A percentile compares a stretch with the other conserved stretches of the same genome.
phyloP scores from a whole-genome alignment of 2,113 vertebrate species.

The Protomyctophum bolini region DNA sequence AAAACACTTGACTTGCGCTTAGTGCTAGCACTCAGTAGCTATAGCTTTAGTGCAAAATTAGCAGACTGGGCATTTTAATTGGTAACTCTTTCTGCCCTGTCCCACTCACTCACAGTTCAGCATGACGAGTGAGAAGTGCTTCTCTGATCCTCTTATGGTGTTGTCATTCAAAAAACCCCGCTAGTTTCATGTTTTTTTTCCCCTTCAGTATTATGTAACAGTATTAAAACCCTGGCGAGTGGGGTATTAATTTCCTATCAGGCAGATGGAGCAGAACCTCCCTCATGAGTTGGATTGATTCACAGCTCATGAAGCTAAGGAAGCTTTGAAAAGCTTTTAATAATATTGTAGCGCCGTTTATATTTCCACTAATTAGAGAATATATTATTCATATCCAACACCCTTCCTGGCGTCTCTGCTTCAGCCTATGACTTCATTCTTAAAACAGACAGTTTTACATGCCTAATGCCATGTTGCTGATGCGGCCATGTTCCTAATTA shows the following conservation, averaged over 20 bases:
- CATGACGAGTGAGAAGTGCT: background rate
- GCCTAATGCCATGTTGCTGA: background rate
- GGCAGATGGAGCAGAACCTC: background rate
- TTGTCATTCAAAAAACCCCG: background rate
- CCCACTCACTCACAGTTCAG: background rate
- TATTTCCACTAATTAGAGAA: background rate
- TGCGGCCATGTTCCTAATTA: slow-evolving; percentile 4
- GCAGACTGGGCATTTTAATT: slow-evolving; percentile 3
- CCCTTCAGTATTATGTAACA: slow-evolving; percentile 12
- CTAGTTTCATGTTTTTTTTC: background rate
- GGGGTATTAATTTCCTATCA: background rate
- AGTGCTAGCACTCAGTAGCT: slow-evolving; percentile 30
- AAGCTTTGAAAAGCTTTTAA: background rate
- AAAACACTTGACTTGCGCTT: slow-evolving; percentile 57
- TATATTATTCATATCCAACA: background rate
- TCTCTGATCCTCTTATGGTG: slow-evolving; percentile 10
- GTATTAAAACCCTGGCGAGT: slow-evolving; percentile 13
- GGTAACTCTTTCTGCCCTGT: background rate
- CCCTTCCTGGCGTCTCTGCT: background rate
- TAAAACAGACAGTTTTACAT: background rate
- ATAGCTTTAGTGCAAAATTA: slow-evolving; percentile 25
- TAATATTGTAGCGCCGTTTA: background rate
- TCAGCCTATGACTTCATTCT: background rate
- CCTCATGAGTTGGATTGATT: slow-evolving; percentile 6
- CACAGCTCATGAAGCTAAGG: background rate